These are phyloP conservation scores for Sinocyclocheilus anophthalmus DNA, from an alignment of 2,113 vertebrate species.

Conservation along the genomic window DNA sequence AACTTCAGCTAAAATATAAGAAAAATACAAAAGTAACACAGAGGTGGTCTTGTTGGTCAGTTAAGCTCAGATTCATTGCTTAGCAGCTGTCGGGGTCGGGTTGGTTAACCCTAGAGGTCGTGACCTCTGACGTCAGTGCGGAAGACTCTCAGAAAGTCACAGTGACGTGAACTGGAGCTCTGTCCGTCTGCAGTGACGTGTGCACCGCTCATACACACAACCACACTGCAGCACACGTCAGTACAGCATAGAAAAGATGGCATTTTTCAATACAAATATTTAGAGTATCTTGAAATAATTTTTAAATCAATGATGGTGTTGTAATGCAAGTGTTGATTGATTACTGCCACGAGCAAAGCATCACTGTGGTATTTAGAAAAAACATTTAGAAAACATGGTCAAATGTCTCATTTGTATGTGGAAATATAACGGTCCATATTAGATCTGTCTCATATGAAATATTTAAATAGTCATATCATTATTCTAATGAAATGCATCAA, in stretches of 20 bases:
- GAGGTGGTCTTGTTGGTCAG: slow-evolving; percentile 13
- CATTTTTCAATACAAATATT: background rate
- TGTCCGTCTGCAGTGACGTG: too few species aligned
- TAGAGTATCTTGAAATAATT: background rate
- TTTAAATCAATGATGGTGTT: background rate
- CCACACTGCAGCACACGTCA: too few species aligned
- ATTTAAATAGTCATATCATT: background rate
- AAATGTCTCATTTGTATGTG: background rate
- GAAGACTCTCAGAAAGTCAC: background rate
- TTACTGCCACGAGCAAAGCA: background rate
- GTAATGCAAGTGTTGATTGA: background rate
- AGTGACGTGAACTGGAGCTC: background rate
- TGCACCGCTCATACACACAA: background rate
- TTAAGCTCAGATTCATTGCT: slow-evolving; percentile 6
- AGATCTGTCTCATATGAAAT: background rate
- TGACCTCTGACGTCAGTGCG: slow-evolving; percentile 26
- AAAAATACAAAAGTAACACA: slow-evolving; percentile 7
- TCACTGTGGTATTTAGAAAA: background rate
- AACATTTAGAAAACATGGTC: background rate
- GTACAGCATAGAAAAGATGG: background rate
- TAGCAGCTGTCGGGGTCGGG: slow-evolving; percentile 37
- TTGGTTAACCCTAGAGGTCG: slow-evolving; percentile 30
- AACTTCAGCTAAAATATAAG: too few species aligned
- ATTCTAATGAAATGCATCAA: background rate
- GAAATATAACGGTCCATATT: background rate